A percentile compares a stretch with the other conserved stretches of the same genome.
Conservation (phyloP, 2,888 invertebrate genomes). For the Sclerodermus sp. region DNA sequence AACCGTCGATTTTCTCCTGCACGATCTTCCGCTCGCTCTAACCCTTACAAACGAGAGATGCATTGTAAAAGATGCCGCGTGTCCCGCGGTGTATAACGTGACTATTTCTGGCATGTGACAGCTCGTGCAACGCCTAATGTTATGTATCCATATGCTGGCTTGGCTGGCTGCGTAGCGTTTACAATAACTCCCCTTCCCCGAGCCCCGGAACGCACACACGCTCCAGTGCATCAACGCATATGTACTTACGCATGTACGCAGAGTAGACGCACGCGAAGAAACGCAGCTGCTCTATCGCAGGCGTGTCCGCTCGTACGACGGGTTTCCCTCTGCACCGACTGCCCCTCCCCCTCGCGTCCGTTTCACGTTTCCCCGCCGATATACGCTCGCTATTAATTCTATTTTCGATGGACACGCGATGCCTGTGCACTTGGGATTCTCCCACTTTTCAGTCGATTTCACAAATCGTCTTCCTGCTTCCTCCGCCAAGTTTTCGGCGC, state of each 20-base stretch:
- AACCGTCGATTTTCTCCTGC: too few species aligned
- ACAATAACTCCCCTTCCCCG: constrained; percentile 35
- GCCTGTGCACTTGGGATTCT: too few species aligned
- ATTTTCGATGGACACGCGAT: too few species aligned
- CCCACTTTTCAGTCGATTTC: too few species aligned
- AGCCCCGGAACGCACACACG: not conserved
- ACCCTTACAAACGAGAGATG: too few species aligned
- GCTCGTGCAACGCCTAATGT: constrained; percentile 31
- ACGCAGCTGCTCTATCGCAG: constrained; percentile 48
- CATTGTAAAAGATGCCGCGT: too few species aligned
- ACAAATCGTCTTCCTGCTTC: too few species aligned
- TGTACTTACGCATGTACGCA: constrained; percentile 5
- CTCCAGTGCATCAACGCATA: constrained; percentile 17
- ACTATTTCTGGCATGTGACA: constrained; percentile 42
- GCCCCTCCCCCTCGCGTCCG: not conserved
- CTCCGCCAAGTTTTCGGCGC: too few species aligned
- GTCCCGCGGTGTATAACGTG: constrained; percentile 26
- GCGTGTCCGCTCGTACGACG: too few species aligned
- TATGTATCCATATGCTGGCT: constrained; percentile 42
- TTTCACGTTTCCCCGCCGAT: not conserved
- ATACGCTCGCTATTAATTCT: too few species aligned
- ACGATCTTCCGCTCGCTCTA: too few species aligned
- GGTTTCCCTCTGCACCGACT: not conserved
- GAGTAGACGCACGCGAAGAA: constrained; percentile 27
- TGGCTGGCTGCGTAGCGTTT: constrained; percentile 39